These are phyloP conservation scores for Uria lomvia DNA, from an alignment of 2,113 vertebrate species.

Conservation along the genomic window DNA sequence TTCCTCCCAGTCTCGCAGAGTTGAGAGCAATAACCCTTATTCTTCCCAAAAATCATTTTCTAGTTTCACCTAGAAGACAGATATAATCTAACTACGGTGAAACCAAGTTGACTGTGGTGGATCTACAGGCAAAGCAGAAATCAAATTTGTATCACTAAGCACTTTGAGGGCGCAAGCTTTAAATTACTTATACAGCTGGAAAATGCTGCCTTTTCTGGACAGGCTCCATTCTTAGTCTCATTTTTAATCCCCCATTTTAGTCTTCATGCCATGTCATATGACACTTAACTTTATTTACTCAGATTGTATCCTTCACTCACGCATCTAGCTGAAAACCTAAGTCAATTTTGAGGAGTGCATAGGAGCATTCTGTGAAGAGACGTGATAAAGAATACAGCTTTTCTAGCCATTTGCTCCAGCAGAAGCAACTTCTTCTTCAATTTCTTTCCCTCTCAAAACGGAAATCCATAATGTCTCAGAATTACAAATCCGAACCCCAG, in stretches of 20 bases:
- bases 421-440: background rate
- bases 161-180: background rate
- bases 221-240: background rate
- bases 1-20: background rate
- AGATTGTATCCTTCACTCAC: background rate
- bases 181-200: background rate
- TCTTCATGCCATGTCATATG: constrained; percentile 5
- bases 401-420: background rate
- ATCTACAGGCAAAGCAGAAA: background rate
- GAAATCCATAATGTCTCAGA: background rate
- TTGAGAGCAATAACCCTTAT: background rate
- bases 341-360: background rate
- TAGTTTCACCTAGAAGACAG: background rate
- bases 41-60: background rate
- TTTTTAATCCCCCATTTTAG: constrained; percentile 25
- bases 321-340: background rate
- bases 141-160: background rate
- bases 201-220: constrained; percentile 21
- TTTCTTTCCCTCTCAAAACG: background rate
- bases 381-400: background rate
- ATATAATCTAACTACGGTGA: background rate
- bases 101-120: background rate
- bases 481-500: background rate
- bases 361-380: background rate
- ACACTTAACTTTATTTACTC: constrained; percentile 26